Evolutionary conservation across 23 tunicate species (phyloP), one percentile per base, ranked within the genome.

Genomic region (Halocynthia roretzi): DNA sequence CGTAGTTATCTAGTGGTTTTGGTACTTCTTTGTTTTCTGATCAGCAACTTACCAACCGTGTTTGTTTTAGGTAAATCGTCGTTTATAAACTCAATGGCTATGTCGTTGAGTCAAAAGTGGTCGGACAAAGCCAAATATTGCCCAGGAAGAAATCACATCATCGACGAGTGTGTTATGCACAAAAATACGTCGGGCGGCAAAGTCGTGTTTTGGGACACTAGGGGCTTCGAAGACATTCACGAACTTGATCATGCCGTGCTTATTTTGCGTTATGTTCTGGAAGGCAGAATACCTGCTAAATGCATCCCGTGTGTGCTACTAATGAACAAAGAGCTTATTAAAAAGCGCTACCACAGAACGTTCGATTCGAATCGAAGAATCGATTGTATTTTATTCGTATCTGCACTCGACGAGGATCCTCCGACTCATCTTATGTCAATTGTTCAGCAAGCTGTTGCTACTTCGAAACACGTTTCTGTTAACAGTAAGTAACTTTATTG

Each of bases 91-190:
- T 96, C 99, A 6, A 82, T 96, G 96, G 73, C 81, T 69, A 96
- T 96, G 99, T 83, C 99, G 20, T 80, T 96, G 17, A 86, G 83
- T 50, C 97, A 92, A 73, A 85, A 96, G 67, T 96, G 96, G 96
- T 77, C 76, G 18, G 99, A 96, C 61, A 69, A 96, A 23, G 99
- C 99, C 56, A 80, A 67, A 69, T 96, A 89, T 76, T 80, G 89
- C 68, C 96, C 96, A 17, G 99, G 99, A n/a, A 87, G 91, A 10
- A 89, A 83, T 57, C 99, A 96, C 76, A 72, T 78, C 52, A 86
- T 96, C 48, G 93, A 87, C 81, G 93, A 86, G 44, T 92, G 96
- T 58, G 99, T 96, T 7, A 66, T 96, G 78, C 81, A 85, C 70
- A 95, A 89, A 70, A 83, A 86, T 51, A 52, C 68, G 72, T 64